Evolutionary conservation across 2,113 vertebrate species (phyloP), one percentile per base, ranked within the genome.

Genomic region (Menidia beryllina): DNA sequence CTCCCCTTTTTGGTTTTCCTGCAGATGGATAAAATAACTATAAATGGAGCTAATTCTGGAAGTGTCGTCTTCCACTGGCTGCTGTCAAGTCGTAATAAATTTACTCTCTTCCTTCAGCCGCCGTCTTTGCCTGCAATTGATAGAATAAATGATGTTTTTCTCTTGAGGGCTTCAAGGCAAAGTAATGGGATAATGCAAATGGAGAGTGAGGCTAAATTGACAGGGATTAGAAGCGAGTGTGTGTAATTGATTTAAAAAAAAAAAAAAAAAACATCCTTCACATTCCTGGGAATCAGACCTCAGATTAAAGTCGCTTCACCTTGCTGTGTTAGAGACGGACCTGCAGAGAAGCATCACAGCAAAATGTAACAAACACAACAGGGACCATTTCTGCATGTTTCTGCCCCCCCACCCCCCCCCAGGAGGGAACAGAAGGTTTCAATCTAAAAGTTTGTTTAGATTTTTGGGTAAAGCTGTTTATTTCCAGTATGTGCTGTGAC

Each of bases 111-210:
- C 30, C 75, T 52, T 39, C 43, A 51, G 27, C 62, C 62, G 54
- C 67, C 70, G 69, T 77, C 70, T 62, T 77, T 62, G n/a, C 45
- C 59, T 69, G 64, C 57, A 61, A 56, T 77, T 77, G 56, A 83
- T 48, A 56, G 15, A 59, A 26, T 49, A 64, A 34, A 64, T 14
- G 0, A 25, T 71, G 39, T 75, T 63, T 77, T 49, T 61, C 48
- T 88, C 61, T 55, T 27, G 54, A 70, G 59, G 59, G 47, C 15
- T 39, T 50, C 38, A 30, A 56, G 50, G 65, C 69, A 68, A 74
- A 78, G 75, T 65, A 83, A 80, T 81, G 59, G 72, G 79, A 84
- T 91, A 75, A 88, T 92, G 83, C 75, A 82, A 86, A 90, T 85
- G 48, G 65, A 61, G 80, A 82, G 59, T 61, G 51, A 71, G 61